phyloP scores from a whole-genome alignment of 2,113 vertebrate species.

The Engraulis encrasicolus region DNA sequence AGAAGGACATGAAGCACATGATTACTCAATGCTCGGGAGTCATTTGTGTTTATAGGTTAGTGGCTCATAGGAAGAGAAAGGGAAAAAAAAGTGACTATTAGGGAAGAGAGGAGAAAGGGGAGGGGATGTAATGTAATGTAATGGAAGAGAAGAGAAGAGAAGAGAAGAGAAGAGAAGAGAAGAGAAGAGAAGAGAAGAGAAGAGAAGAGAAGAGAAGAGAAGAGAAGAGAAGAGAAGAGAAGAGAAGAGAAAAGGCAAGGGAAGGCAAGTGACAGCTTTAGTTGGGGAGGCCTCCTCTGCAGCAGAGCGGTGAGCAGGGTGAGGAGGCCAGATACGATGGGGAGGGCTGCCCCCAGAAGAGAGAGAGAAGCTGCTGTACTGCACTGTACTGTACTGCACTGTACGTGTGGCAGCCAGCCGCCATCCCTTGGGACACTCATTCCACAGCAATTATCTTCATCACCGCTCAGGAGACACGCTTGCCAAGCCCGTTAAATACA shows the following conservation, averaged over 20 bases:
- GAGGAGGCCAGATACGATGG: background rate
- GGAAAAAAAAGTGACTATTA: no score
- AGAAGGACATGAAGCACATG: background rate
- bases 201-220: no score
- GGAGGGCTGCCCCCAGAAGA: constrained; percentile 47
- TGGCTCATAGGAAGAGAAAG: background rate
- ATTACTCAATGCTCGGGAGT: background rate
- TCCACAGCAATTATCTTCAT: constrained; percentile 77
- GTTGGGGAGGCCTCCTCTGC: no score
- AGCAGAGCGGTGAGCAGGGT: no score
- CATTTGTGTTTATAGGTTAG: background rate
- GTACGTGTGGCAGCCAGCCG: constrained; percentile 56
- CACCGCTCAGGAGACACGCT: constrained; percentile 63
- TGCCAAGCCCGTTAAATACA: constrained; percentile 52
- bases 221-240: no score
- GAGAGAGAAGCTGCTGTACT: constrained; percentile 46
- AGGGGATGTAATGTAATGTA: no score
- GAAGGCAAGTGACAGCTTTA: no score
- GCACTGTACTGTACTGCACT: no score
- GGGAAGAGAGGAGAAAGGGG: no score
- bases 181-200: no score
- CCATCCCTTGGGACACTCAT: constrained; percentile 62
- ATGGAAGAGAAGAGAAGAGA: no score
- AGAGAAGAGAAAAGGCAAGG: background rate
- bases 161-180: no score